Evolutionary conservation across 2,888 invertebrate species (phyloP).

Genomic region (Epinotia bilunana): DNA sequence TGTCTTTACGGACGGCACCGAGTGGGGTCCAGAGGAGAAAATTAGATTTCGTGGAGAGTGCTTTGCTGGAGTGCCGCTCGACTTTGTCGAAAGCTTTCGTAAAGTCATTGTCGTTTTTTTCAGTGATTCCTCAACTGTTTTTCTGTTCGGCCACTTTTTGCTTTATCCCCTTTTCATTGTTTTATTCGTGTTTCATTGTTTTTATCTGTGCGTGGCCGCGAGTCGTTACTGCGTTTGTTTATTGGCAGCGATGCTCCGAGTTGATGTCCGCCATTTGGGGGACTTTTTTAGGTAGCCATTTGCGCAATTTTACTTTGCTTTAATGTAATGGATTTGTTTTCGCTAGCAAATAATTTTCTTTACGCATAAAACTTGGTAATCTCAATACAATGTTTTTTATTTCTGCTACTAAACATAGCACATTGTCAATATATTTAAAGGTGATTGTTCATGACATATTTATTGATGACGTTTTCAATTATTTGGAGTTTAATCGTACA

Average conservation of each 20-base stretch:
- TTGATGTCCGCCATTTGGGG: conserved; percentile 55
- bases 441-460: too few relatives aligned
- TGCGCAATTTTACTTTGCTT: conserved; percentile 35
- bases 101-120: conserved; percentile 66
- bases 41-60: conserved; percentile 81
- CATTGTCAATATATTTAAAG: too few relatives aligned
- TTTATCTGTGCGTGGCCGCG: conserved; percentile 64
- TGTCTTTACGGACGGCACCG: conserved; percentile 69
- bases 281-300: conserved; percentile 49
- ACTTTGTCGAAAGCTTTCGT: conserved; percentile 78
- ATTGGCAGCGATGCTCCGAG: conserved; percentile 57
- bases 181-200: conserved; percentile 69
- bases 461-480: too few relatives aligned
- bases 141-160: conserved; percentile 74
- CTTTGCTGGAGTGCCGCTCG: conserved; percentile 68
- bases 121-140: conserved; percentile 75
- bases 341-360: neutral
- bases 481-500: too few relatives aligned
- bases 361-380: neutral
- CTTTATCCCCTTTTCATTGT: conserved; percentile 67
- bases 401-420: neutral
- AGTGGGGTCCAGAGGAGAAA: conserved; percentile 76
- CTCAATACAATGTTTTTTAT: neutral
- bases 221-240: conserved; percentile 62
- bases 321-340: conserved; percentile 31